Base-by-base conservation (phyloP, 2,797 vertebrate genomes). In the Pitangus sulphuratus region DNA sequence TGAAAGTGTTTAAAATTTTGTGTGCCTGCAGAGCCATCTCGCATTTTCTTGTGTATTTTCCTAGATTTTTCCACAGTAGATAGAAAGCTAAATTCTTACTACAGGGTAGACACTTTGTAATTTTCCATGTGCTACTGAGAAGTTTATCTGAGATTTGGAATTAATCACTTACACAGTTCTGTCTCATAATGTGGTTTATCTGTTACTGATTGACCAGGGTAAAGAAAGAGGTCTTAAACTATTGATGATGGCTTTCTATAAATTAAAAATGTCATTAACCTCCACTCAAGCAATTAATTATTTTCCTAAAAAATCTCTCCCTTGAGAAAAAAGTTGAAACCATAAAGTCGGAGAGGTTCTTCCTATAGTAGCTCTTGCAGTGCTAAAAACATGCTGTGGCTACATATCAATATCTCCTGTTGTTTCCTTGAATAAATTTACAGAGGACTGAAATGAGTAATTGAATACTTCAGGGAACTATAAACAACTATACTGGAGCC, bases 81-180 rank as follows among this genome's bases (percentile, higher is more conserved):
- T 87, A 87, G 31, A 65, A 70, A 89, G 71, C 53, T 89, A 64
- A 74, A 45, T 74, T 87, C 71, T 89, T 83, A 68, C 30, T 33
- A 39, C 62, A 74, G 44, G 26, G 44, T 75, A 83, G 92, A 68
- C 16, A 33, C n/a, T 70, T 89, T 44, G 96, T 96, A 96, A 96
- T 96, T 97, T 97, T 97, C 95, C 89, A 85, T 94, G 81, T 93
- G 64, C 78, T 87, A 25, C 81, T 89, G 66, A 85, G 58, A 89
- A 80, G 45, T 92, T 94, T 78, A 51, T 80, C 74, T 61, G 61
- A 83, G 84, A 70, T 96, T 90, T 85, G 22, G 37, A 89, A 95
- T 95, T 84, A 90, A 94, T 90, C 81, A 53, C 93, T 92, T 94
- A 70, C 3, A 72, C 51, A 21, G 56, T 74, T 76, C 58, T 40